A percentile compares a stretch with the other conserved stretches of the same genome.
These are phyloP conservation scores for Hirtodrosophila cameraria DNA, from an alignment of 2,888 invertebrate species.

Conservation along the genomic window DNA sequence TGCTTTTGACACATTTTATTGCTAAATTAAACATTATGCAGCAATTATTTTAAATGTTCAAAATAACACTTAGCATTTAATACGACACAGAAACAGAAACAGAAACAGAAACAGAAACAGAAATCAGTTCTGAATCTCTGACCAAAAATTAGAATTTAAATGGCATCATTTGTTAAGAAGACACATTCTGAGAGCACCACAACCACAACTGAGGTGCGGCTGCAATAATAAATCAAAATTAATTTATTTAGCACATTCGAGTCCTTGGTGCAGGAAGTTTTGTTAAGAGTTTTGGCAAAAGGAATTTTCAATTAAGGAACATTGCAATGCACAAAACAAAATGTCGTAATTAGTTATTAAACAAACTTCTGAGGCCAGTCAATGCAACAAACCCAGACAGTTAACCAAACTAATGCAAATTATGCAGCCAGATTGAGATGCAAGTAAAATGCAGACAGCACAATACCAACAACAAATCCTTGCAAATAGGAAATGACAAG, in stretches of 20 bases:
- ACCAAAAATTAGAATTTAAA: conserved; percentile 30
- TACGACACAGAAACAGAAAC: no score
- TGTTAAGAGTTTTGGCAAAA: conserved; percentile 33
- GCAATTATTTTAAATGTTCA: conserved; percentile 49
- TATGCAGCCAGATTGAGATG: conserved; percentile 16
- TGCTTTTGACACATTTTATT: conserved; percentile 23
- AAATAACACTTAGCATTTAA: conserved; percentile 13
- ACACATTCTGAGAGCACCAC: neutral
- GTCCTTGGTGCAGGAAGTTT: conserved; percentile 8
- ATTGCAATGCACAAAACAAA: conserved; percentile 44
- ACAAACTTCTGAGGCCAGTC: conserved; percentile 47
- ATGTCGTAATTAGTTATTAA: conserved; percentile 68
- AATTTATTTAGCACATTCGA: conserved; percentile 48
- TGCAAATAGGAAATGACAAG: conserved; percentile 27
- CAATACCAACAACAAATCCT: neutral
- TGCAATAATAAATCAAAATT: conserved; percentile 62
- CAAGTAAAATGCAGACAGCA: neutral
- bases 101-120: conserved; percentile 10
- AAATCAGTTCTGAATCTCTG: conserved; percentile 17
- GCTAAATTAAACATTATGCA: conserved; percentile 47
- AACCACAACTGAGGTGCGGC: conserved; percentile 15
- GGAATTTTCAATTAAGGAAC: conserved; percentile 77
- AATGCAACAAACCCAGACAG: conserved; percentile 11
- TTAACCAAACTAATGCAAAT: conserved; percentile 46
- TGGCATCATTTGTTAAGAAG: conserved; percentile 18